These are phyloP conservation scores for Dolichotis patagonum DNA, from an alignment of 2,113 vertebrate species.

Conservation along the genomic window DNA sequence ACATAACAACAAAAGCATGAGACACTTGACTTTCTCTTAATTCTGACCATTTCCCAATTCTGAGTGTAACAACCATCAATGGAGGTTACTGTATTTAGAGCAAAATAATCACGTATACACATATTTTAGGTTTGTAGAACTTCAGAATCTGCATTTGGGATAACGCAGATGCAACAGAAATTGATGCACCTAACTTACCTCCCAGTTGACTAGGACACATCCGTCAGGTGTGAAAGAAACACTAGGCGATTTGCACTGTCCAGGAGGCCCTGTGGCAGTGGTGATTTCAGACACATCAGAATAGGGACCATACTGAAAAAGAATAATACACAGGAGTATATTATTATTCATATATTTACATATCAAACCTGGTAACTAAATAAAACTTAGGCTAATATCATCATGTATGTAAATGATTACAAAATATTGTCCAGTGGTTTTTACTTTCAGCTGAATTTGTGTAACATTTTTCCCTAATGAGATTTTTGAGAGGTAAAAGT, in stretches of 20 bases:
- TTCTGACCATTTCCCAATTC: not conserved
- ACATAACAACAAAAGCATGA: not conserved
- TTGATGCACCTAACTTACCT: conserved; percentile 88
- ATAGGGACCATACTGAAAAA: conserved; percentile 91
- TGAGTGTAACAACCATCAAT: not conserved
- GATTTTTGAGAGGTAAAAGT: not conserved
- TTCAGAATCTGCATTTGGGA: not conserved
- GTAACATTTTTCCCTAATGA: not conserved
- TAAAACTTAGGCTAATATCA: not conserved
- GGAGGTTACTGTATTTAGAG: not conserved
- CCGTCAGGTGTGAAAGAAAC: conserved; percentile 92
- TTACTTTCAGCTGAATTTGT: not conserved
- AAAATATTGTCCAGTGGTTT: not conserved
- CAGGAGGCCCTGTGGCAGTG: conserved; percentile 95
- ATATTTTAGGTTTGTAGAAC: not conserved
- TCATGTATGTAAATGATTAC: not conserved
- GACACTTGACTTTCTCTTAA: not conserved
- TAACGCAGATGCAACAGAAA: not conserved
- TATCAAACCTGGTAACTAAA: not conserved
- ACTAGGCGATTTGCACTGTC: conserved; percentile 93
- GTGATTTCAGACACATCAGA: conserved; percentile 93
- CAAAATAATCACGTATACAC: not conserved
- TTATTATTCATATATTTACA: not conserved
- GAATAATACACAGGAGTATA: conserved; percentile 16
- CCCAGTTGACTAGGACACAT: conserved; percentile 93